Evolutionary conservation across 2,797 vertebrate species (phyloP), one percentile per base, ranked within the genome.

Genomic region (Tapirus indicus): DNA sequence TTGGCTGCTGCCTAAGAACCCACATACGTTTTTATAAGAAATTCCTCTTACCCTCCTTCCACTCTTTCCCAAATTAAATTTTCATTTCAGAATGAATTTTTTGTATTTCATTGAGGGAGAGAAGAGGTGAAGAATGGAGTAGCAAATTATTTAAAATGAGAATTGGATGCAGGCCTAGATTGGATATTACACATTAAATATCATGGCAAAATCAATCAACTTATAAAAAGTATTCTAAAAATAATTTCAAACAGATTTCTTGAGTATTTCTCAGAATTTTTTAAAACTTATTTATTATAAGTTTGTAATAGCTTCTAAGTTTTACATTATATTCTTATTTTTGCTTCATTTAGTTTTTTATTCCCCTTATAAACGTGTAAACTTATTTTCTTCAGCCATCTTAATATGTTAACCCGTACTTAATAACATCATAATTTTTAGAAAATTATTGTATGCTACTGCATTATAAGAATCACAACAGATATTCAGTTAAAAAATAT

Each of bases 261-360:
- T 20, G 11, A 87, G 54, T 16, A 79, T 72, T 72, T 87, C 38
- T 44, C 4, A 21, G 52, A 75, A 49, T 84, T 93, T 21, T 52
- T 52, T 1, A 29, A 23, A 93, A 49, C 38, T 35, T 32, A 14
- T 11, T 64, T 47, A 58, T 68, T 95, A 3, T 85, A 90, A 16
- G 21, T 82, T 64, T 94, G 35, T 58, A 80, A 38, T 49, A 4
- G 60, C 47, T 84, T 88, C 54, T 80, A 60, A 29, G 27, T 88
- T 80, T 92, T 66, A 71, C n/a, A 29, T 64, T 80, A n/a, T 75
- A 56, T 69, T 75, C n/a, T 54, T 84, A 13, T 75, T 88, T 90
- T 94, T 95, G 41, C 41, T 27, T 94, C 52, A 41, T 52, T 77
- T 80, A 64, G 71, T 83, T 90, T 85, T 95, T 94, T 83, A 84